Percentiles rank a stretch among this genome's conserved stretches.
Conservation (phyloP, 2,888 invertebrate species). For the Drosophila mayaguana region DNA sequence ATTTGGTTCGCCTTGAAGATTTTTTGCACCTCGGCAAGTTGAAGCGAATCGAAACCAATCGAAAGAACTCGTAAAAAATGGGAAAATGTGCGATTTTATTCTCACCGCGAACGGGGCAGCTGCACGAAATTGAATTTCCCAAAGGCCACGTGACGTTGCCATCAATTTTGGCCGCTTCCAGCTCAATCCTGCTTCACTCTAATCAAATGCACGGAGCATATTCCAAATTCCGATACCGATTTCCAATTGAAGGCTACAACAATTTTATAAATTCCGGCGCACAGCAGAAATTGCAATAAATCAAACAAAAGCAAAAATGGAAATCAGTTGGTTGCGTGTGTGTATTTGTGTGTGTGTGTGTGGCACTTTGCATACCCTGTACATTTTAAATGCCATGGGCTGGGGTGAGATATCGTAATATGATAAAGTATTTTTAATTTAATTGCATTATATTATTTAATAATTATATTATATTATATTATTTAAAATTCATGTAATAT, state of each 20-base stretch:
- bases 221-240: constrained; percentile 24
- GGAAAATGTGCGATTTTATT: constrained; percentile 1
- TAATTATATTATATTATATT: no score
- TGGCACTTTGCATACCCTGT: constrained; percentile 25
- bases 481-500: no score
- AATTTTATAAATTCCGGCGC: constrained; percentile 55
- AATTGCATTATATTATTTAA: no score
- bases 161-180: constrained; percentile 26
- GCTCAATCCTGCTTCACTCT: constrained; percentile 18
- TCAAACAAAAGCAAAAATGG: constrained; percentile 67
- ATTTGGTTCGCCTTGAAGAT: constrained; percentile 3
- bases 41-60: neutral
- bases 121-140: constrained; percentile 61
- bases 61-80: constrained; percentile 33
- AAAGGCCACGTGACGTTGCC: constrained; percentile 43
- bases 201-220: constrained; percentile 48
- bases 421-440: no score
- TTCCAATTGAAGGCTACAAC: constrained; percentile 36
- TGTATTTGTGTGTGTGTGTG: neutral
- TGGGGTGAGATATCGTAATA: neutral
- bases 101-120: constrained; percentile 34
- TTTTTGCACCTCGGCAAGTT: constrained; percentile 4
- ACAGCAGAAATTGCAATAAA: constrained; percentile 68
- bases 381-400: neutral
- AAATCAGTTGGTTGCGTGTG: constrained; percentile 45